Evolutionary conservation across 2,888 invertebrate genomes (phyloP).

Genomic region (Dicycla oo): DNA sequence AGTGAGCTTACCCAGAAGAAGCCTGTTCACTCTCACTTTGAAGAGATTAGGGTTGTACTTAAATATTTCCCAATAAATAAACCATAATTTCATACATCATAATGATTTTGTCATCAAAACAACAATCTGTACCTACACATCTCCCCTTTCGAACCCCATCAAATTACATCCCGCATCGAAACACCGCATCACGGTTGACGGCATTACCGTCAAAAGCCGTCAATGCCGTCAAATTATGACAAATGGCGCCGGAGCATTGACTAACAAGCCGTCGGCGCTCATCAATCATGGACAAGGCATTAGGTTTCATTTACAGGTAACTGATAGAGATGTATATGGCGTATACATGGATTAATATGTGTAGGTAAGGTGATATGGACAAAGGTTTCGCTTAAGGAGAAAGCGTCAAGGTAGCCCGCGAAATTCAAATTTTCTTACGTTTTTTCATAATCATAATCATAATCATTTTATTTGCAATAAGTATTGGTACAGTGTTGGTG

Average conservation of each 20-base stretch:
- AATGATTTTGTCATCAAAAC: background rate
- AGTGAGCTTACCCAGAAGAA: too few species aligned
- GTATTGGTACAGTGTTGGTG: too few species aligned
- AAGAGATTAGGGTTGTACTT: too few species aligned
- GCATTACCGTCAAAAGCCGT: slow-evolving; percentile 69
- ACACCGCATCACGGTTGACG: slow-evolving; percentile 36
- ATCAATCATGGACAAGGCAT: slow-evolving; percentile 70
- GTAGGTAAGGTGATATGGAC: slow-evolving; percentile 25
- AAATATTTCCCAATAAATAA: background rate
- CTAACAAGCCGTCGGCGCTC: slow-evolving; percentile 62
- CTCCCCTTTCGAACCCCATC: slow-evolving; percentile 26
- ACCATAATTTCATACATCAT: background rate
- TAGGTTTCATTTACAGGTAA: slow-evolving; percentile 62
- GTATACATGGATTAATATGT: slow-evolving; percentile 31
- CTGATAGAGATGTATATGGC: slow-evolving; percentile 50
- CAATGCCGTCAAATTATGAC: slow-evolving; percentile 82
- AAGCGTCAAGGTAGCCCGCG: too few species aligned
- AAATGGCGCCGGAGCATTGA: slow-evolving; percentile 69
- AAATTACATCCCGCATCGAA: slow-evolving; percentile 52
- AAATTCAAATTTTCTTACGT: too few species aligned
- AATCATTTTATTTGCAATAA: too few species aligned
- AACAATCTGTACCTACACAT: background rate
- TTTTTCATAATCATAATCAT: too few species aligned
- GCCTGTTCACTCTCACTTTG: too few species aligned
- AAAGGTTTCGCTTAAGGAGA: too few species aligned